Conservation (phyloP, 2,113 vertebrate genomes). For the Chloebia gouldiae region DNA sequence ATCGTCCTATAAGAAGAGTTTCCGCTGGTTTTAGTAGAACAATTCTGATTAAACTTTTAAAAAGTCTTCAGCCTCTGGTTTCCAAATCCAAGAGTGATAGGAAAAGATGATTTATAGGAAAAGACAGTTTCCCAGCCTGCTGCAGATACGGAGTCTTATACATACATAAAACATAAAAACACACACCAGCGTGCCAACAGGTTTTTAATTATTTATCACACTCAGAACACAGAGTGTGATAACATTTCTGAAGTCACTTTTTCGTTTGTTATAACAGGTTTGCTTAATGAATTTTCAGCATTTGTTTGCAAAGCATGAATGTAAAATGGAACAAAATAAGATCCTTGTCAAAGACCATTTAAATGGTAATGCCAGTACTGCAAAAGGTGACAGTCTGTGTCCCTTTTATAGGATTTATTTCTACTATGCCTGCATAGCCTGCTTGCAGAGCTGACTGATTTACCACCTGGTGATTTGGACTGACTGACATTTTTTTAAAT, state of each 20-base stretch:
- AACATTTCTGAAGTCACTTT: conserved; percentile 4
- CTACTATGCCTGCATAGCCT: neutral
- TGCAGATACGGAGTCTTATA: conserved; percentile 35
- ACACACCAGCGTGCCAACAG: conserved; percentile 25
- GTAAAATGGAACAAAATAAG: conserved; percentile 31
- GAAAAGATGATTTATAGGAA: neutral
- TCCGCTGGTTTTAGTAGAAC: neutral
- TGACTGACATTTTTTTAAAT: neutral
- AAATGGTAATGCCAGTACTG: conserved; percentile 29
- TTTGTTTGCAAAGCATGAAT: conserved; percentile 51
- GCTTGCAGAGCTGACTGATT: neutral
- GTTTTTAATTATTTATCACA: conserved; percentile 70
- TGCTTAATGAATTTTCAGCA: conserved; percentile 17
- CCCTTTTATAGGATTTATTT: neutral
- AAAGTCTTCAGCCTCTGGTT: neutral
- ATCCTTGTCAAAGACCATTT: conserved; percentile 45
- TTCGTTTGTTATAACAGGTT: neutral
- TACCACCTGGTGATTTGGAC: neutral
- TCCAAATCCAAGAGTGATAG: neutral
- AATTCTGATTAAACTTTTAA: neutral
- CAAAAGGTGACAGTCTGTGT: neutral
- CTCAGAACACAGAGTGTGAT: conserved; percentile 3
- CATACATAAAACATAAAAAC: conserved; percentile 54
- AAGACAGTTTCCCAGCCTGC: neutral
- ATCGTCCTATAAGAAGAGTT: neutral